Conservation (phyloP, 2,113 vertebrate genomes). For the Petaurus breviceps region DNA sequence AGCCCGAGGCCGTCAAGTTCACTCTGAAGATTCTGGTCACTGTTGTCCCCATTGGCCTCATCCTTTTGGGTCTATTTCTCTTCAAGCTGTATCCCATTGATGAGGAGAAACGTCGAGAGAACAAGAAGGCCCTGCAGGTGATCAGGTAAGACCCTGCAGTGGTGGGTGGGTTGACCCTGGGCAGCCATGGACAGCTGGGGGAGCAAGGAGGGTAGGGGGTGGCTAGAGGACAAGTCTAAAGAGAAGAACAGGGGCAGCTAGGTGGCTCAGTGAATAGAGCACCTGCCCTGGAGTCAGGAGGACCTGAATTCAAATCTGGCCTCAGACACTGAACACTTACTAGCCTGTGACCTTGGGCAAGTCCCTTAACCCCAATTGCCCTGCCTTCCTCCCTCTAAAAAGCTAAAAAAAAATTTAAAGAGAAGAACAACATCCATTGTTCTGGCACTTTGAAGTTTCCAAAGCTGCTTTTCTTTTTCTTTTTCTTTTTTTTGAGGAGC, state of each 20-base stretch:
- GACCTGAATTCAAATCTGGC: too few relatives aligned
- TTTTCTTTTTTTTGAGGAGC: too few relatives aligned
- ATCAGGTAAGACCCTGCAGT: conserved; percentile 84
- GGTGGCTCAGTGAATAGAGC: too few relatives aligned
- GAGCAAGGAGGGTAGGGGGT: too few relatives aligned
- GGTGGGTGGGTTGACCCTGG: neutral
- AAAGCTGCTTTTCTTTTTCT: neutral
- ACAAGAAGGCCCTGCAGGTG: conserved; percentile 89
- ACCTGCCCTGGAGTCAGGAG: too few relatives aligned
- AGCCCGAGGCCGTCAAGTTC: conserved; percentile 86
- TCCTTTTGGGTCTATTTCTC: conserved; percentile 90
- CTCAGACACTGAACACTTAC: too few relatives aligned
- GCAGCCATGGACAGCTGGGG: neutral
- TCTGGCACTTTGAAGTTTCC: neutral
- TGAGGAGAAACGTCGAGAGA: conserved; percentile 88
- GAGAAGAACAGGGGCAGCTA: neutral
- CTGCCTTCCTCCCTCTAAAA: too few relatives aligned
- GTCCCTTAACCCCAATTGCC: too few relatives aligned
- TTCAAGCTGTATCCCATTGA: conserved; percentile 94
- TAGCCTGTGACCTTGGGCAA: too few relatives aligned
- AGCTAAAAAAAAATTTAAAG: too few relatives aligned
- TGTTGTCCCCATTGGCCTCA: conserved; percentile 88
- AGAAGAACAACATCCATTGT: neutral
- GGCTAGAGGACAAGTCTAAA: neutral
- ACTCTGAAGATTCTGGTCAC: conserved; percentile 94